A percentile compares a stretch with the other conserved stretches of the same genome.
Evolutionary conservation across 2,888 invertebrate species (phyloP).

Genomic region (Morpho deidamia): DNA sequence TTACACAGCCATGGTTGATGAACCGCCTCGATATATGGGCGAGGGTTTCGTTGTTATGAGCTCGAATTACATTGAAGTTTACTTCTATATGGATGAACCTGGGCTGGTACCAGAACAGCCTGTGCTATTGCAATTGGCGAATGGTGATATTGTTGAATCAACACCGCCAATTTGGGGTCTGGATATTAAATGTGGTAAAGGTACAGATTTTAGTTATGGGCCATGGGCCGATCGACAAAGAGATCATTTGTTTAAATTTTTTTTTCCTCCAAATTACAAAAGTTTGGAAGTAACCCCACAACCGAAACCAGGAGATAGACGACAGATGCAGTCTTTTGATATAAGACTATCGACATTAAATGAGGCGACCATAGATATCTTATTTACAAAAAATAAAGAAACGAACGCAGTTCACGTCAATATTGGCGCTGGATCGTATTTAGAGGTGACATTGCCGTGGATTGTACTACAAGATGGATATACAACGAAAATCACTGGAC

Average conservation of each 20-base stretch:
- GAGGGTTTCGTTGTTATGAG: conserved; percentile 98
- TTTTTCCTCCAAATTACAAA: conserved; percentile 94
- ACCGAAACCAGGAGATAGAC: conserved; percentile 91
- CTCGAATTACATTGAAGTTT: conserved; percentile 95
- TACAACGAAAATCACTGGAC: conserved; percentile 94
- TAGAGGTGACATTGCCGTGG: conserved; percentile 98
- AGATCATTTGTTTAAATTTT: conserved; percentile 96
- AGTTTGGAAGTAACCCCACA: conserved; percentile 87
- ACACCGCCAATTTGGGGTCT: conserved; percentile 97
- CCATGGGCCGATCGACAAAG: conserved; percentile 99
- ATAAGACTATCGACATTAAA: conserved; percentile 93
- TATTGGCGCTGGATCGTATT: conserved; percentile 95
- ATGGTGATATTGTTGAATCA: conserved; percentile 95
- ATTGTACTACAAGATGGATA: conserved; percentile 92
- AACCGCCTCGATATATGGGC: conserved; percentile 97
- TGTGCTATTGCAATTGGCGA: conserved; percentile 91
- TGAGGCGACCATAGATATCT: conserved; percentile 96
- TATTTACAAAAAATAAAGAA: conserved; percentile 96
- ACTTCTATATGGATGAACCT: conserved; percentile 98
- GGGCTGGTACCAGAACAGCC: conserved; percentile 95
- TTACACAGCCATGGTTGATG: conserved; percentile 94
- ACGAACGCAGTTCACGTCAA: conserved; percentile 98
- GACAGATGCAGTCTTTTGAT: conserved; percentile 95
- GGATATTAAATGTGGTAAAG: conserved; percentile 96
- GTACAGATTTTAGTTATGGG: conserved; percentile 97